phyloP scores from a whole-genome alignment of 2,888 invertebrate genomes.

The Caenorhabditis wallacei region DNA sequence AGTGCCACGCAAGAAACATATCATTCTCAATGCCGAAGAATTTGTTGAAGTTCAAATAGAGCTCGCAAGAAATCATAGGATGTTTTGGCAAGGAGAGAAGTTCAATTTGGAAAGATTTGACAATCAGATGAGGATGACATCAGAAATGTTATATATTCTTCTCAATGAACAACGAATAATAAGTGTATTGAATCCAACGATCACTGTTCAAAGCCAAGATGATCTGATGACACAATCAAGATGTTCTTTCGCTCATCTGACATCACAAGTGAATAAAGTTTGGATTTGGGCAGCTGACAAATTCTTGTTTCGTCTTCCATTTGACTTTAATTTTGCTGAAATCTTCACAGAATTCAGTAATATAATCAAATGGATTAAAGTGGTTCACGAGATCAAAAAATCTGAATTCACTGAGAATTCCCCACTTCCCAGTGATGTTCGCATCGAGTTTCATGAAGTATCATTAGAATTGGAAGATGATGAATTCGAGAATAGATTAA shows the following conservation, averaged over 20 bases:
- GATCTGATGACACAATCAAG: conserved; percentile 37
- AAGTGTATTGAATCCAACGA: conserved; percentile 50
- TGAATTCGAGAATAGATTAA: conserved; percentile 91
- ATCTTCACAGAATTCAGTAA: conserved; percentile 87
- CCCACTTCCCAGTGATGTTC: conserved; percentile 91
- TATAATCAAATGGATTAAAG: conserved; percentile 94
- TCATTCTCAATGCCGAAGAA: conserved; percentile 37
- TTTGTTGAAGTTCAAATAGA: conserved; percentile 66
- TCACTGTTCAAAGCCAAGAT: conserved; percentile 25
- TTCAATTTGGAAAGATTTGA: conserved; percentile 33
- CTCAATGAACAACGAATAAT: conserved; percentile 67
- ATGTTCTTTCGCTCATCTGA: conserved; percentile 17
- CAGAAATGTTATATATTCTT: conserved; percentile 31
- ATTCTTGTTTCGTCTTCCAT: conserved; percentile 84
- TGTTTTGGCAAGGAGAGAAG: conserved; percentile 35
- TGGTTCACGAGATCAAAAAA: conserved; percentile 86
- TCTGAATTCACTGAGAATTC: conserved; percentile 88
- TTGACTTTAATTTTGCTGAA: conserved; percentile 84
- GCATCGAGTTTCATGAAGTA: conserved; percentile 90
- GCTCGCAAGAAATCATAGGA: conserved; percentile 64
- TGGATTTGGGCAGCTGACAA: conserved; percentile 83
- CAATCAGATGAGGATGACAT: conserved; percentile 26
- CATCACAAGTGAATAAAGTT: conserved; percentile 35
- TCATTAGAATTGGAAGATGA: conserved; percentile 96
- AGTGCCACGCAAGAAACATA: conserved; percentile 57